Evolutionary conservation across 1,140 invertebrate genomes (phyloP), one percentile per base, ranked within the genome.

Genomic region (Planococcus citri): DNA sequence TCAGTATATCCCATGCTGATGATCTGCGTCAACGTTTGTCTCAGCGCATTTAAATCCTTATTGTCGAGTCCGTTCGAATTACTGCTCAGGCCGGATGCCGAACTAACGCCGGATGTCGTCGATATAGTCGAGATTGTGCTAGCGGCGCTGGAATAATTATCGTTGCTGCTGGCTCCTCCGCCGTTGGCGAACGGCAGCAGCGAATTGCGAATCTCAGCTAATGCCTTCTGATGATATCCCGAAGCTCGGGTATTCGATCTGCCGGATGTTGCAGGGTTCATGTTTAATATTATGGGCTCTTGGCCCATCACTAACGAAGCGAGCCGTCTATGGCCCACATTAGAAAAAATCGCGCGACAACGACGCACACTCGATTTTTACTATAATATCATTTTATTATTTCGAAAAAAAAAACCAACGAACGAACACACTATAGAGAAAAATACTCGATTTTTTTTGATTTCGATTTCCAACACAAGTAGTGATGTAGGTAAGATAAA

Each of bases 121-220:
- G 84, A 86, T 71, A 85, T 79, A 51, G 83, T 85, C 70, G 85
- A 86, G 73, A 89, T 87, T 70, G 87, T 89, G 77, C 86, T 88
- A 29, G 87, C 87, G 21, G 87, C 87, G 74, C 87, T 88, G 1
- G 87, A 88, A 69, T 85, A 86, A 70, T 85, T 82, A 73, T 81
- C 80, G 67, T 82, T 82, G 72, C 79, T 79, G 72, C 80, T 78
- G 29, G 24, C 70, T 64, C 73, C 73, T 73, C 84, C 84, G 73
- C 83, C 88, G 78, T 89, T 90, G 68, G 89, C 89, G 78, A 91
- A 94, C 58, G 90, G 90, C 74, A 89, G 82, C 72, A 94, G 79
- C 61, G 89, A 91, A 76, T 91, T 91, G 69, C 90, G 83, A 76
- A 94, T 94, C 79, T 91, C 87, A 78, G 88, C 88, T 79, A 94